A percentile compares a stretch with the other conserved stretches of the same genome.
phyloP scores from a whole-genome alignment of 2,888 invertebrate species.

The Drosophila anomelani region DNA sequence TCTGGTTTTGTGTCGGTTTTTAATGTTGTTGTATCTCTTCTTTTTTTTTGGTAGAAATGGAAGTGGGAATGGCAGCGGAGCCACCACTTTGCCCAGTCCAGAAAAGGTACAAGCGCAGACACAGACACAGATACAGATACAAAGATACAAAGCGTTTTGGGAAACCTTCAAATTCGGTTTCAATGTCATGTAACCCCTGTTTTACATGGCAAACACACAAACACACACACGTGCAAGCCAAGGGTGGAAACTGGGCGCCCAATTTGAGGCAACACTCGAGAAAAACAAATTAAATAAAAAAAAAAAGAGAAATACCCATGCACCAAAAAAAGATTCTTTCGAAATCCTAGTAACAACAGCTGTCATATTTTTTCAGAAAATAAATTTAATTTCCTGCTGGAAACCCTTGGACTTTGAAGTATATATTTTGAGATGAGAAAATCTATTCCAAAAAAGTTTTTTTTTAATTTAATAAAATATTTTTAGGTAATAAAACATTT shows the following conservation, averaged over 20 bases:
- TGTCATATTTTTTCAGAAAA: slow-evolving; percentile 5
- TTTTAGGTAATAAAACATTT: too few species aligned
- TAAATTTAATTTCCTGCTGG: not conserved
- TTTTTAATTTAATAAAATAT: too few species aligned
- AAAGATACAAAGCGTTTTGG: slow-evolving; percentile 45
- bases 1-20: slow-evolving; percentile 22
- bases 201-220: slow-evolving; percentile 40
- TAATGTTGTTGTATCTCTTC: not conserved
- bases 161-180: slow-evolving; percentile 76
- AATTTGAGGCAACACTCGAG: slow-evolving; percentile 38
- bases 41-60: not conserved
- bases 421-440: not conserved
- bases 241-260: slow-evolving; percentile 35
- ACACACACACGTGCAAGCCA: slow-evolving; percentile 10
- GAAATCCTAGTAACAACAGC: slow-evolving; percentile 11
- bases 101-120: slow-evolving; percentile 5
- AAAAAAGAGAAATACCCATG: slow-evolving; percentile 54
- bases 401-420: not conserved
- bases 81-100: slow-evolving; percentile 40
- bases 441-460: not conserved
- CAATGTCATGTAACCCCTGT: slow-evolving; percentile 79
- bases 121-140: slow-evolving; percentile 4
- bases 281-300: not conserved
- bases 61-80: not conserved
- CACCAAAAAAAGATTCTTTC: slow-evolving; percentile 7